Conservation (phyloP, 2,113 vertebrate genomes). For the Sinocyclocheilus grahami region DNA sequence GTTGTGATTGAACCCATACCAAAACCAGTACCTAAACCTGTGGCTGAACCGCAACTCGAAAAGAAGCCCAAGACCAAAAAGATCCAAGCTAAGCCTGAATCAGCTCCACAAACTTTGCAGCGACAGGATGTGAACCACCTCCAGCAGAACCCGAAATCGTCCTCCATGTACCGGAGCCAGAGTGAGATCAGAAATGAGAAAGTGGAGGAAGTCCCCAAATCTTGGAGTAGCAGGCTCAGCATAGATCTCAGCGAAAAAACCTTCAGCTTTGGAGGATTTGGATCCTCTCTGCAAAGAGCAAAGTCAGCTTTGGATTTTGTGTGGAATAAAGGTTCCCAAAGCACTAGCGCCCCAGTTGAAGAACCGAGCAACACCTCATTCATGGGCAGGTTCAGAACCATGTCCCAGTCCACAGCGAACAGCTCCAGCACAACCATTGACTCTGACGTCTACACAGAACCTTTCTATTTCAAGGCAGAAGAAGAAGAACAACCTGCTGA, state of each 20-base stretch:
- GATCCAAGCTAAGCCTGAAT: constrained; percentile 48
- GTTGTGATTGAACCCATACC: constrained; percentile 45
- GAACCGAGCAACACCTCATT: constrained; percentile 86
- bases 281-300: constrained; percentile 91
- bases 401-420: constrained; percentile 89
- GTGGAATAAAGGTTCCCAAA: constrained; percentile 92
- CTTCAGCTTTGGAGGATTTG: constrained; percentile 92
- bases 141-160: constrained; percentile 82
- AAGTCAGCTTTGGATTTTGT: constrained; percentile 95
- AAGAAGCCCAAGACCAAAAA: constrained; percentile 58
- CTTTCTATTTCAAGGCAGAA: constrained; percentile 84
- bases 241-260: constrained; percentile 96
- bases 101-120: constrained; percentile 54
- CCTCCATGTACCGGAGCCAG: constrained; percentile 91
- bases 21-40: neutral
- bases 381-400: constrained; percentile 90
- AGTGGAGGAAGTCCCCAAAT: constrained; percentile 88
- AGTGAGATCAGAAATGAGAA: constrained; percentile 89
- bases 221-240: constrained; percentile 95
- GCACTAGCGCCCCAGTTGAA: constrained; percentile 81
- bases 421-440: constrained; percentile 85
- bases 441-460: constrained; percentile 85
- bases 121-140: constrained; percentile 77
- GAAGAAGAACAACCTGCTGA: constrained; percentile 77
- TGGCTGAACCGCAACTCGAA: constrained; percentile 44